Base-by-base conservation (phyloP, 2,797 vertebrate genomes). In the Acrossocheilus fasciatus region DNA sequence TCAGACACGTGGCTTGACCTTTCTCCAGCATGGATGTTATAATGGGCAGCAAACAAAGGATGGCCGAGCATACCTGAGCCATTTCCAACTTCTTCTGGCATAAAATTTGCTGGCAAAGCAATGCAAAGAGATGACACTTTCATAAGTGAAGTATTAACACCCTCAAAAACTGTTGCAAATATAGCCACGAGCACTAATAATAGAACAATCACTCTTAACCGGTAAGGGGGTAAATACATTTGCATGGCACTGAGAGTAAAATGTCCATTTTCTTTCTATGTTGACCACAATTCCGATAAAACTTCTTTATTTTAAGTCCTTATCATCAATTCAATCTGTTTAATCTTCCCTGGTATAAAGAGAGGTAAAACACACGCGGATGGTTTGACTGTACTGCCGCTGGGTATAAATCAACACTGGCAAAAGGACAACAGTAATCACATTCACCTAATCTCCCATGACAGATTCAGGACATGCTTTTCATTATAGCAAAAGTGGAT, bases 381-480 rank as follows among this genome's bases (percentile, higher is more conserved):
- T 78, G 76, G 87, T 89, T 92, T 92, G 92, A 93, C 91, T 90
- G 77, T 95, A 95, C 95, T 96, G 94, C 95, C 92, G 88, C 88
- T 87, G 92, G 94, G 95, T 94, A 95, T 90, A 94, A 95, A 95
- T 97, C 95, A 97, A 95, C 95, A 96, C 95, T 94, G 95, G 94
- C 94, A 96, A 97, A 97, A 97, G 96, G 96, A 96, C 95, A 97
- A 97, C 95, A 95, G 95, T 96, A 97, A 97, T 97, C 96, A 96
- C 96, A 96, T 97, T 97, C 96, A 96, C 95, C 95, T 97, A 98
- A 98, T 98, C 96, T 97, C 93, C 94, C 93, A 87, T 96, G 96
- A 98, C 97, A 96, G 96, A 98, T 98, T 98, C 96, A 97, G 96
- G 96, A 96, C 97, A 97, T 96, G 96, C 94, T 97, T 97, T 97